A percentile compares a stretch with the other conserved stretches of the same genome.
Evolutionary conservation across 37 sponge, comb jelly and placozoan genomes (phyloP).

Genomic region (Spongilla lacustris): DNA sequence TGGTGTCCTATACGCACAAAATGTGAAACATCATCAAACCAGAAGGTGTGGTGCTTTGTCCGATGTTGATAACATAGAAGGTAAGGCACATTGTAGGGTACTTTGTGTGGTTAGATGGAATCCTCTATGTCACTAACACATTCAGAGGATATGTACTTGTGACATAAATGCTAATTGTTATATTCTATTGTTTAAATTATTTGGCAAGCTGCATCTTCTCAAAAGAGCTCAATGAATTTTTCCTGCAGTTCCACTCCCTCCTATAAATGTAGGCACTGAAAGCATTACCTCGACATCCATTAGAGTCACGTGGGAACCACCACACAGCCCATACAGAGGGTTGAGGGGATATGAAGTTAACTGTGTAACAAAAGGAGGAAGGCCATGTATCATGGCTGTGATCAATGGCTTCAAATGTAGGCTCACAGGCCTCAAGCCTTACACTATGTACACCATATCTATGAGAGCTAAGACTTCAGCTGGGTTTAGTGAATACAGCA

Average conservation of each 20-base stretch:
- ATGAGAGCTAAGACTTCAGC: not conserved
- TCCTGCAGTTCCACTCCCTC: not conserved
- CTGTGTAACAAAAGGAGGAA: not conserved
- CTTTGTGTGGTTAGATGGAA: too few relatives aligned
- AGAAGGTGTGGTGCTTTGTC: too few relatives aligned
- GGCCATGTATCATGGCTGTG: not conserved
- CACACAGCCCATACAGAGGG: not conserved
- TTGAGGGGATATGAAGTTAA: not conserved
- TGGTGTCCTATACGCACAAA: too few relatives aligned
- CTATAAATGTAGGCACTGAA: not conserved
- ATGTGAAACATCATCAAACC: too few relatives aligned
- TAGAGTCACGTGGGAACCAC: not conserved
- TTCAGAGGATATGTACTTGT: too few relatives aligned
- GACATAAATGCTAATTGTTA: too few relatives aligned
- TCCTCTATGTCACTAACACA: too few relatives aligned
- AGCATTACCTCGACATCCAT: not conserved
- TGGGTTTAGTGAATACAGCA: not conserved
- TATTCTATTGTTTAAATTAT: too few relatives aligned
- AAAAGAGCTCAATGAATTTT: not conserved
- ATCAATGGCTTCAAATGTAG: not conserved
- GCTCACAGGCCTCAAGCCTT: not conserved
- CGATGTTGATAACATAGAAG: too few relatives aligned
- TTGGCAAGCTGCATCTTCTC: too few relatives aligned
- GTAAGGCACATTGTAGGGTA: too few relatives aligned
- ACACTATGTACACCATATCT: not conserved